Evolutionary conservation across 2,888 invertebrate species (phyloP), one percentile per base, ranked within the genome.

Genomic region (Lochmaea capreae): DNA sequence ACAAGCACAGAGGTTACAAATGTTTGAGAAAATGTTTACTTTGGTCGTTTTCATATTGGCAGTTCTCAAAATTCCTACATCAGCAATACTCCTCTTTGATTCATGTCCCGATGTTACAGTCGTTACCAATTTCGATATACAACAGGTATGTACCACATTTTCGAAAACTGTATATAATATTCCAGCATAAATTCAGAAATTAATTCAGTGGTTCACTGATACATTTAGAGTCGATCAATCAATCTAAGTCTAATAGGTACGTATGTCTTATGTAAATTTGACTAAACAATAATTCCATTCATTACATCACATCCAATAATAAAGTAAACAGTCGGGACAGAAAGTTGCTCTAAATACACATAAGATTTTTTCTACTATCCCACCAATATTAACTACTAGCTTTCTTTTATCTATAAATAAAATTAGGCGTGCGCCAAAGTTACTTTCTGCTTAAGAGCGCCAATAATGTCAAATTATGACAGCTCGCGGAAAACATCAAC

Each of bases 61-160:
- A 33, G 63, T 67, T 63, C 39, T 63, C 46, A 54, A 66, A 62
- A 65, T 57, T 18, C 59, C 73, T 49, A 54, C 67, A 10, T 88
- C 90, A 0, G 93, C 94, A 83, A 89, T 94, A 12, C 89, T 92
- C 1, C 89, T 91, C 79, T 88, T 92, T 0, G 92, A 92, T 3
- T 82, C 86, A 0, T 94, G 94, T 80, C 93, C 93, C 0, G 87
- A 90, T 16, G 88, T 93, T 0, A 87, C 89, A 67, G 89, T 90
- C 2, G 89, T 91, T 87, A 83, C 88, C 2, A 87, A 90, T 78
- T 94, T 94, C 80, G 88, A 92, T 71, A 84, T 90, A 46, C 86
- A 84, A 76, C 88, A 87, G 88, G 92, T 93, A 87, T 69, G 71
- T 74, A 71, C n/a, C 33, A 12, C 42, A 49, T 70, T 26, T n/a